Evolutionary conservation across 2,888 invertebrate genomes (phyloP), one percentile per base, ranked within the genome.

Genomic region (Trilocha varians): DNA sequence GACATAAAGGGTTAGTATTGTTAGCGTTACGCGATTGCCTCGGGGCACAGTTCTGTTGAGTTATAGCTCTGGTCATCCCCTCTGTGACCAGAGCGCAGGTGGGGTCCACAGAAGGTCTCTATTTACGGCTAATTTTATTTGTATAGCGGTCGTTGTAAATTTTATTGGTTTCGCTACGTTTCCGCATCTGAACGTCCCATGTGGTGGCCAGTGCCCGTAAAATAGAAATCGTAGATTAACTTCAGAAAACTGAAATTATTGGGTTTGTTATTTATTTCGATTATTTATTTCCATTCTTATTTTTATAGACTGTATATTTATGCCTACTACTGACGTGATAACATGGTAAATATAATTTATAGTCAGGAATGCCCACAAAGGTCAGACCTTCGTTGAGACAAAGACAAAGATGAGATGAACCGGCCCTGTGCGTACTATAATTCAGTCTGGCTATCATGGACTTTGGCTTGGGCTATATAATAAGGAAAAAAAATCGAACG

Each of bases 121-220:
- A 82, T 82, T 82, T 82, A 82, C 80, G 67, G 74, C 73, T 75
- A 75, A 78, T 80, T 80, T 76, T 75, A 74, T 75, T 67, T 65
- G 65, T 65, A 59, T 65, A 55, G 52, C 58, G 52, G 59, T 55
- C 61, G 59, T 55, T 62, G 56, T 57, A 59, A 62, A 64, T 68
- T 68, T 65, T 68, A 70, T 67, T 65, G 66, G 59, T 62, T 62
- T 58, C 53, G 48, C 48, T 46, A 41, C 44, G 40, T 25, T 25
- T 25, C 25, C 25, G 2, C 2, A 25, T 5, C 44, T 47, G 45
- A 45, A n/a, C 3, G 34, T 34, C 34, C 2, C 34, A 14, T 34
- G n/a, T 34, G 34, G 13, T 13, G 11, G 25, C 5, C 25, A 50
- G 41, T 40, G 39, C 40, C 40, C 32, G 42, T 36, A 49, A 48